A percentile compares a stretch with the other conserved stretches of the same genome.
These are phyloP conservation scores for Globodera ellingtonae DNA, from an alignment of 1,140 invertebrate species.

Conservation along the genomic window DNA sequence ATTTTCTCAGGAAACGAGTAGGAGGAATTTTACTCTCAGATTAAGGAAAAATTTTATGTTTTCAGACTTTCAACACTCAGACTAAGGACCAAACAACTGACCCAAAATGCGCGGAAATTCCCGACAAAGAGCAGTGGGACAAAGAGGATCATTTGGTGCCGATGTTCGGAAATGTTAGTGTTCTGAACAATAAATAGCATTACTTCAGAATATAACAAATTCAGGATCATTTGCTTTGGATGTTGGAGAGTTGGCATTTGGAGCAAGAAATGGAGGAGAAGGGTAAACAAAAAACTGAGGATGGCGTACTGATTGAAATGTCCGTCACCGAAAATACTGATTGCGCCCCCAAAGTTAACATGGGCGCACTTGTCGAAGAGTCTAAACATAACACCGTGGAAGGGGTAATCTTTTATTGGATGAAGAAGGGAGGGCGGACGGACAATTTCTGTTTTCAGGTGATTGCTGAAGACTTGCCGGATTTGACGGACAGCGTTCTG, in stretches of 20 bases:
- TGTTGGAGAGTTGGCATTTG: constrained; percentile 59
- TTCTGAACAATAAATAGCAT: background rate
- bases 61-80: constrained; percentile 33
- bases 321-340: constrained; percentile 24
- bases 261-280: constrained; percentile 36
- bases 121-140: constrained; percentile 55
- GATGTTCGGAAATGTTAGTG: constrained; percentile 50
- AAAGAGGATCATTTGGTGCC: constrained; percentile 62
- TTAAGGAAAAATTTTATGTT: background rate
- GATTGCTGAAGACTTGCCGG: constrained; percentile 58
- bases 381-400: constrained; percentile 62
- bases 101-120: constrained; percentile 40
- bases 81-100: constrained; percentile 19
- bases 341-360: constrained; percentile 22
- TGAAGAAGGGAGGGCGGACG: too few relatives aligned
- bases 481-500: constrained; percentile 45
- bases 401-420: constrained; percentile 36
- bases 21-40: constrained; percentile 1
- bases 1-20: constrained; percentile 61
- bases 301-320: background rate
- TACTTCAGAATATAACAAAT: too few relatives aligned
- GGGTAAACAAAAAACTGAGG: constrained; percentile 10
- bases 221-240: constrained; percentile 64
- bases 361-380: constrained; percentile 50
- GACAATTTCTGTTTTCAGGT: constrained; percentile 34